Conservation (phyloP, 2,113 vertebrate genomes). For the Tenrec ecaudatus region DNA sequence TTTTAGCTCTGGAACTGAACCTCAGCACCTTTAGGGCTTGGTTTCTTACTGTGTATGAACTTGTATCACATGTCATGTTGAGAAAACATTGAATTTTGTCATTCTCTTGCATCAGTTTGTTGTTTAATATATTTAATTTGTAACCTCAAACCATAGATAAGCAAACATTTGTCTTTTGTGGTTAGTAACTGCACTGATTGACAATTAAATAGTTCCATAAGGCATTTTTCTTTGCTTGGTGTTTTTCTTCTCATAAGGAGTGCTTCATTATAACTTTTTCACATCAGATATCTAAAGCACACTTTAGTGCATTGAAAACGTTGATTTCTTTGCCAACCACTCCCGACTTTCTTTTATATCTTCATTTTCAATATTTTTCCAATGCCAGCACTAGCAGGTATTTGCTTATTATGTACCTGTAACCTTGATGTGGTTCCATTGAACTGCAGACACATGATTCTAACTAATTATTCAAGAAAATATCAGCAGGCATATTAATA, state of each 20-base stretch:
- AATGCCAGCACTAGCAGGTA: neutral
- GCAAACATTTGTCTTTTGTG: neutral
- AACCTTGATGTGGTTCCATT: neutral
- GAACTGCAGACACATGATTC: neutral
- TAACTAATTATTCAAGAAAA: neutral
- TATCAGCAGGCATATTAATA: neutral
- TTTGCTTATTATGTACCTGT: neutral
- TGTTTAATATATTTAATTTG: neutral
- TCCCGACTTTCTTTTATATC: neutral
- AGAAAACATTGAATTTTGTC: neutral
- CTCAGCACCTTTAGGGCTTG: neutral
- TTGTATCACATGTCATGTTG: neutral
- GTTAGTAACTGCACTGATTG: neutral
- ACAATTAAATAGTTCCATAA: neutral
- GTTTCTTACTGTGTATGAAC: neutral
- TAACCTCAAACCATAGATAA: slow-evolving; percentile 9
- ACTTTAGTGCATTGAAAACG: neutral
- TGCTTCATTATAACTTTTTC: neutral
- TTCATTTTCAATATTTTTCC: neutral
- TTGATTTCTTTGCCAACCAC: neutral
- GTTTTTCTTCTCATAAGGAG: neutral
- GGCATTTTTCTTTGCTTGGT: neutral
- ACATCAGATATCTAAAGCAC: neutral
- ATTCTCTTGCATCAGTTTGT: neutral
- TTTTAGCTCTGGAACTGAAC: neutral